phyloP scores from a whole-genome alignment of 2,113 vertebrate genomes.

The Rostratula benghalensis region DNA sequence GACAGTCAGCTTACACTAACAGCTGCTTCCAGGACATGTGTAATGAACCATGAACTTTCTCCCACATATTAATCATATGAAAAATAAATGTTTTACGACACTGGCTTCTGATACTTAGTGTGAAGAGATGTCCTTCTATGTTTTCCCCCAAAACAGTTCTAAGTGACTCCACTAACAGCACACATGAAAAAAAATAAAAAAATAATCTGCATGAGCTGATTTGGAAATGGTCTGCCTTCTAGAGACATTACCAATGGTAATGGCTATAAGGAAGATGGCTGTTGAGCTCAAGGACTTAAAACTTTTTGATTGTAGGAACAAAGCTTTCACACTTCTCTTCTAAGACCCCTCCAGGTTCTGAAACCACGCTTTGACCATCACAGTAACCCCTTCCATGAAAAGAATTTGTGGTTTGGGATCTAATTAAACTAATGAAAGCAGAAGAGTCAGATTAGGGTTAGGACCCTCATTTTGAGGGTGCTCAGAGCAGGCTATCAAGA shows the following conservation, averaged over 20 bases:
- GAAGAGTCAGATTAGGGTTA: not conserved
- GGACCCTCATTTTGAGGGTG: not conserved
- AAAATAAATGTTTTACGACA: not conserved
- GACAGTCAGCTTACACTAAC: not conserved
- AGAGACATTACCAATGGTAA: not conserved
- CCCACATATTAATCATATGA: not conserved
- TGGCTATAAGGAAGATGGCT: not conserved
- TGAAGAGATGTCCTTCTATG: not conserved
- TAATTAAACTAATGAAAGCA: not conserved
- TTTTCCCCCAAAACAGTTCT: not conserved
- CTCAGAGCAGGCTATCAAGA: not conserved
- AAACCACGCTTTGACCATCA: not conserved
- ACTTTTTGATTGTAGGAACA: not conserved
- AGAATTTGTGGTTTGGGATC: not conserved
- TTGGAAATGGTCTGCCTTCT: not conserved
- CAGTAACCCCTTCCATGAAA: not conserved
- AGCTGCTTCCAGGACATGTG: accelerated
- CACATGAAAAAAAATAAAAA: too few relatives aligned
- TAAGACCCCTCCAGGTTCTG: not conserved
- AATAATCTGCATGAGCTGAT: not conserved
- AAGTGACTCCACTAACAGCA: not conserved
- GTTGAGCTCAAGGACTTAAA: not conserved
- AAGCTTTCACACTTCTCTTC: not conserved
- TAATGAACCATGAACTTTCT: not conserved
- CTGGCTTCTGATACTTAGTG: not conserved